Evolutionary conservation across 2,888 invertebrate genomes (phyloP).

Genomic region (Latheticus oryzae): DNA sequence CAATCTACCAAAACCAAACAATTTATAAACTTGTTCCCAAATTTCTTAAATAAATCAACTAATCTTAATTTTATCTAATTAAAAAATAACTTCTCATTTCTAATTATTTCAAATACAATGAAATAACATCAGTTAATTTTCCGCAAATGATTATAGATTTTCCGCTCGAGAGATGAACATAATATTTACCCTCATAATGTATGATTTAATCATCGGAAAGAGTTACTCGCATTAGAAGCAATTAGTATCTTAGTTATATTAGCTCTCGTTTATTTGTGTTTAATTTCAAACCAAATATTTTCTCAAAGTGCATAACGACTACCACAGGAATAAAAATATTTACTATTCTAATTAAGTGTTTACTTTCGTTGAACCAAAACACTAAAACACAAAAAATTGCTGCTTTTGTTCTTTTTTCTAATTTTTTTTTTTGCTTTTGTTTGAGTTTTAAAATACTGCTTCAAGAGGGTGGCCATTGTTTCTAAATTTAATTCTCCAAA

Average conservation of each 20-base stretch:
- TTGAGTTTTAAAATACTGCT: too few species aligned
- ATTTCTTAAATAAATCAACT: too few species aligned
- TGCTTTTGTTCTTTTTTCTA: too few species aligned
- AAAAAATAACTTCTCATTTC: too few species aligned
- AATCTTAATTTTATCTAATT: too few species aligned
- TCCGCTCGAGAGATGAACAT: constrained; percentile 16
- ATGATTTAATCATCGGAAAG: constrained; percentile 16
- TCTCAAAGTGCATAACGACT: background rate
- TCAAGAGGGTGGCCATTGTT: too few species aligned
- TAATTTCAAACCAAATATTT: constrained; percentile 3
- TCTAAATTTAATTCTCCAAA: too few species aligned
- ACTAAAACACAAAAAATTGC: too few species aligned
- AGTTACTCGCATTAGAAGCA: background rate
- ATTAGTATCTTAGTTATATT: constrained; percentile 9
- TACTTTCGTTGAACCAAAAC: too few species aligned
- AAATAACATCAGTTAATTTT: too few species aligned
- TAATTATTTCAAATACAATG: too few species aligned
- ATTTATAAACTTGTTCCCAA: background rate
- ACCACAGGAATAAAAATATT: constrained; percentile 12
- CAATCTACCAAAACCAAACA: background rate
- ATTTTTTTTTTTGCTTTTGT: too few species aligned
- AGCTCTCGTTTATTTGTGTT: background rate
- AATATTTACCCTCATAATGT: constrained; percentile 24
- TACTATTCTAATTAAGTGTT: constrained; percentile 7
- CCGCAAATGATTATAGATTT: constrained; percentile 22